phyloP scores from a whole-genome alignment of 2,797 vertebrate species.

The Artibeus lituratus region DNA sequence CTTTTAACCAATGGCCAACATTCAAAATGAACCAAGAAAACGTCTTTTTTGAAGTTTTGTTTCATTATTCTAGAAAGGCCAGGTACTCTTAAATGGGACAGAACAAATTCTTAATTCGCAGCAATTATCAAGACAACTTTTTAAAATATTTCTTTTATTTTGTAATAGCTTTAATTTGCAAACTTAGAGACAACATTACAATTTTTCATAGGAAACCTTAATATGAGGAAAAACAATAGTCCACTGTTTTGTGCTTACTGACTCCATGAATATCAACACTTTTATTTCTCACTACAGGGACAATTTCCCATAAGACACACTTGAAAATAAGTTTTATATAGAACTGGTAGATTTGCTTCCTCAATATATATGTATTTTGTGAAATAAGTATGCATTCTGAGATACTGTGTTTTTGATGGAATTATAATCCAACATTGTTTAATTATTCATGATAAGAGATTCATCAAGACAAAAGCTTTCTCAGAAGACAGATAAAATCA shows the following conservation, averaged over 20 bases:
- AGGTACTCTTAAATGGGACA: conserved; percentile 50
- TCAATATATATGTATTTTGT: conserved; percentile 69
- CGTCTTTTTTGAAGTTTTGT: conserved; percentile 76
- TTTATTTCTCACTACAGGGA: conserved; percentile 76
- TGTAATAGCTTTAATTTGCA: conserved; percentile 53
- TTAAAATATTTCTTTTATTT: conserved; percentile 63
- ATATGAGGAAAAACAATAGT: conserved; percentile 1
- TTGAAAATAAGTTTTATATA: conserved; percentile 72
- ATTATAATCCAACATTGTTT: conserved; percentile 70
- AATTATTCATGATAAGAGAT: conserved; percentile 77
- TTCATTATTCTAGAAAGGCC: conserved; percentile 77
- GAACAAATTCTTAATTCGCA: conserved; percentile 36
- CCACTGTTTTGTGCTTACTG: conserved; percentile 60
- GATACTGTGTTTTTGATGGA: conserved; percentile 66
- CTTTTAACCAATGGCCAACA: conserved; percentile 47
- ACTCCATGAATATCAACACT: conserved; percentile 64
- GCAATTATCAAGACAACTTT: conserved; percentile 75
- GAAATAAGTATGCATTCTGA: conserved; percentile 71
- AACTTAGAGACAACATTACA: neutral
- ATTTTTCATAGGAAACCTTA: conserved; percentile 68
- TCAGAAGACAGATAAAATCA: conserved; percentile 53
- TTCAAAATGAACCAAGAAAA: conserved; percentile 76
- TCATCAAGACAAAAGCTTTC: conserved; percentile 67
- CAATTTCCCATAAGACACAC: conserved; percentile 29
- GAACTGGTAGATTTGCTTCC: conserved; percentile 71